phyloP scores from a whole-genome alignment of 2,797 vertebrate species.

The Periophthalmus magnuspinnatus region DNA sequence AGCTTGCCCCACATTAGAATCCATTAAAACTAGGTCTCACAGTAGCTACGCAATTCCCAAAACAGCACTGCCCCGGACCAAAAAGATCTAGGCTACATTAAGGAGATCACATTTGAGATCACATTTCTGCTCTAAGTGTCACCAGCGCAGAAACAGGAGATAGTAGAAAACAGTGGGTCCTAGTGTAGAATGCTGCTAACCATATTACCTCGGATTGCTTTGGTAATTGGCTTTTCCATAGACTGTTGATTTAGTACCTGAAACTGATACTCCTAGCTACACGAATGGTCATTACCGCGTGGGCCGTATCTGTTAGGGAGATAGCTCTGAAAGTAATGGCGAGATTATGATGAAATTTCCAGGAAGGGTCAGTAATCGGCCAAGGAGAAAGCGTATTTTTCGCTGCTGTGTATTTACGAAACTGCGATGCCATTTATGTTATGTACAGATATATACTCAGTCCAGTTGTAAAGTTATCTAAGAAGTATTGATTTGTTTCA shows the following conservation, averaged over 20 bases:
- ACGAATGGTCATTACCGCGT: slow-evolving; percentile 1
- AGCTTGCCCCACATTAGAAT: slow-evolving; percentile 51
- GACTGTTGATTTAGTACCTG: slow-evolving; percentile 18
- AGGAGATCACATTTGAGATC: slow-evolving; percentile 37
- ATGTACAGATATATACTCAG: neutral
- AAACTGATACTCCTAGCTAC: slow-evolving; percentile 20
- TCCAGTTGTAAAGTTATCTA: neutral
- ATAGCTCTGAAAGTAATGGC: slow-evolving; percentile 4
- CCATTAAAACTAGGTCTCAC: slow-evolving; percentile 41
- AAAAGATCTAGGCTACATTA: slow-evolving; percentile 25
- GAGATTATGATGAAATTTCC: slow-evolving; percentile 6
- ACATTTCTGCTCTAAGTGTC: slow-evolving; percentile 34
- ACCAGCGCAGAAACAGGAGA: slow-evolving; percentile 10
- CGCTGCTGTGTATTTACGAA: neutral
- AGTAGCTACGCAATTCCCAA: slow-evolving; percentile 46
- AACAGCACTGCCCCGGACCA: slow-evolving; percentile 22
- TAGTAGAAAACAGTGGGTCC: slow-evolving; percentile 20
- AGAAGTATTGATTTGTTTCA: neutral
- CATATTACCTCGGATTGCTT: slow-evolving; percentile 26
- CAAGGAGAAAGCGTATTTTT: neutral
- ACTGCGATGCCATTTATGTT: neutral
- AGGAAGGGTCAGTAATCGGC: slow-evolving; percentile 11
- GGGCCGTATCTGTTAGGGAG: neutral
- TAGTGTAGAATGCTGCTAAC: slow-evolving; percentile 21
- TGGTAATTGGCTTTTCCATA: slow-evolving; percentile 35